Base-by-base conservation (phyloP, 2,888 invertebrate genomes). In the Oasisia sp. region DNA sequence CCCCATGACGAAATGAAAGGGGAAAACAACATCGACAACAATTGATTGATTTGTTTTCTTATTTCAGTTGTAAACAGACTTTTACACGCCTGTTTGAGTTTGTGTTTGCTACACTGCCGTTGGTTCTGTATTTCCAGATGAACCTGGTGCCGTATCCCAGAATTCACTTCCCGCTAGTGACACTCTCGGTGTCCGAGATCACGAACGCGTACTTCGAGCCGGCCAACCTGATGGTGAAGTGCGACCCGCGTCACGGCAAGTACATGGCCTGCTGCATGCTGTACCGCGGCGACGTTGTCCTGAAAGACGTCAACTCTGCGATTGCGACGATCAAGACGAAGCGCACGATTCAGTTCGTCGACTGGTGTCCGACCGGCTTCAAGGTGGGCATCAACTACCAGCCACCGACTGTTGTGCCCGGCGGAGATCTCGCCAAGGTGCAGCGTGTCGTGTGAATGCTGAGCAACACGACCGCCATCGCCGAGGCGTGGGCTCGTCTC, bases 211-310 rank as follows among this genome's bases (percentile, higher is more conserved):
- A 99, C 97, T 93, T 98, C 97, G 74, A 98, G 97, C 96, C 98
- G 95, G 98, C 98, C 94, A 98, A 98, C 96, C 95, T 95, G 92
- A 95, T 96, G 96, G 96, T 95, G 32, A 95, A 90, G 90, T 90
- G 90, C 27, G 90, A 90, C 90, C 90, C 90, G 32, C 90, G 90
- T 32, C 90, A 90, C 90, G 90, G 90, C 90, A 90, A 90, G 90
- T 98, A 98, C 96, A 98, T 99, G 99, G 99, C 99, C 32, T 98
- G 98, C 96, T 99, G 99, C 97, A 98, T 99, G 98, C 97, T 99
- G 97, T 99, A 98, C 97, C 95, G 98, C 95, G 99, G 99, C 93
- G 99, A 99, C 96, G 98, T 99, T 93, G 99, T 99, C 7, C 99
- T 99, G 93, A 99, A 99, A 97, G 99, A 95, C 90, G 95, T 95